Base-by-base conservation (phyloP, 2,113 vertebrate genomes). In the Syrrhaptes paradoxus region DNA sequence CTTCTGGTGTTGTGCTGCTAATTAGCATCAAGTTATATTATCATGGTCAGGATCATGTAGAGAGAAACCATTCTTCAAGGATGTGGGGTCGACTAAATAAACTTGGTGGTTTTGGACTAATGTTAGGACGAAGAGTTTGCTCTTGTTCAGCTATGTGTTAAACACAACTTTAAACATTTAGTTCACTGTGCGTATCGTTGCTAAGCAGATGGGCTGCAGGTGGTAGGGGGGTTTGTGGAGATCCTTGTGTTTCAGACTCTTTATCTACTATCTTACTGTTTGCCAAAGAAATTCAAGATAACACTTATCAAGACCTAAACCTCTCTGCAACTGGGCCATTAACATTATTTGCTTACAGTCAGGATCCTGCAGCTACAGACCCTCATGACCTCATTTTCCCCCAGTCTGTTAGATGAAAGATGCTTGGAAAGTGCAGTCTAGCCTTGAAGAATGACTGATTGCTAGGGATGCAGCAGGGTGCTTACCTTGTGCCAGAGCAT, bases 191-290 rank as follows among this genome's bases (percentile, higher is more conserved):
- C 59, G 41, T 54, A 63, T 25, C 0, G 10, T 84, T 84, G 32
- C 66, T 71, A 63, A 95, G 85, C 85, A 97, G 91, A 67, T 91
- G 85, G 78, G 26, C 17, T 80, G 59, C 87, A 90, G 59, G 88
- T 91, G 51, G 92, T 90, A 65, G 85, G 75, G 67, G 88, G 83
- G 43, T 77, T 84, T 92, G 41, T 86, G 84, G 63, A 93, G 68
- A 51, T 63, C 43, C 38, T 13, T 90, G 28, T 13, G 9, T 80
- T 93, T 93, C 58, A 76, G 49, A n/a, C 34, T 84, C 51, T 85
- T 61, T 72, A 51, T 70, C 63, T 36, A 22, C 51, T 66, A 18
- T 46, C 25, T 82, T 63, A 36, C 11, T 18, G 10, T 55, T 80
- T 90, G 51, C 34, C 67, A 71, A 46, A 88, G 59, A 51, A 86